Conservation (phyloP, 2,797 vertebrate genomes). For the Glyptemys insculpta region DNA sequence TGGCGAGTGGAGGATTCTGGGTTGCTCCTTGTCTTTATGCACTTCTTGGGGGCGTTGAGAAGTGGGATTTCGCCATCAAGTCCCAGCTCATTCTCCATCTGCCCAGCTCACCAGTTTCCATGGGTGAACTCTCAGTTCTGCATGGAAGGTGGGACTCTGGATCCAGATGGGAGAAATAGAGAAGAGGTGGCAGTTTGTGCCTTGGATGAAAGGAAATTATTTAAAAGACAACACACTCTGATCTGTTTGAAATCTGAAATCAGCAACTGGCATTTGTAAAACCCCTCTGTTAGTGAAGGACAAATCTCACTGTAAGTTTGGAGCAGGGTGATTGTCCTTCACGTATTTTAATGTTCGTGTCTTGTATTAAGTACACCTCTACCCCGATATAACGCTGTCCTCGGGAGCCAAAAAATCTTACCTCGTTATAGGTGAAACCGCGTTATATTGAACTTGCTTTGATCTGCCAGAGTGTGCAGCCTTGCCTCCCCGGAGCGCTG, state of each 20-base stretch:
- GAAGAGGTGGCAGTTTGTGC: not conserved
- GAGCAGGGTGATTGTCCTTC: not conserved
- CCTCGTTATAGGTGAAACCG: too few species aligned
- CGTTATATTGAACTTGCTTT: too few species aligned
- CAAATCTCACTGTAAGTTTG: not conserved
- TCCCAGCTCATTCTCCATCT: not conserved
- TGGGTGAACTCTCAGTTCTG: not conserved
- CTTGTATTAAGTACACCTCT: not conserved
- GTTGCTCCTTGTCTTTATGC: not conserved
- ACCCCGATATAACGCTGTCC: too few species aligned
- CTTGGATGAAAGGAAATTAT: not conserved
- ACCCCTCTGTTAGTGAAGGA: not conserved
- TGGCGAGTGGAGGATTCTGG: not conserved
- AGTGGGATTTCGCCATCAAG: not conserved
- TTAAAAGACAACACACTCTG: not conserved
- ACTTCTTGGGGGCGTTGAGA: constrained; percentile 6
- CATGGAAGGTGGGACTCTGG: not conserved
- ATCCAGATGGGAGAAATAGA: not conserved
- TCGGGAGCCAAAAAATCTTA: too few species aligned
- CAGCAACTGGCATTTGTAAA: not conserved
- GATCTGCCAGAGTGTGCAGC: too few species aligned
- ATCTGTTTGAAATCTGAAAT: not conserved
- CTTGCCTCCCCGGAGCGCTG: too few species aligned
- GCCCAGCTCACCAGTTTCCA: not conserved
- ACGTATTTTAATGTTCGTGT: not conserved